Evolutionary conservation across 23 tunicate species (phyloP).

Genomic region (Ascidia mentula): DNA sequence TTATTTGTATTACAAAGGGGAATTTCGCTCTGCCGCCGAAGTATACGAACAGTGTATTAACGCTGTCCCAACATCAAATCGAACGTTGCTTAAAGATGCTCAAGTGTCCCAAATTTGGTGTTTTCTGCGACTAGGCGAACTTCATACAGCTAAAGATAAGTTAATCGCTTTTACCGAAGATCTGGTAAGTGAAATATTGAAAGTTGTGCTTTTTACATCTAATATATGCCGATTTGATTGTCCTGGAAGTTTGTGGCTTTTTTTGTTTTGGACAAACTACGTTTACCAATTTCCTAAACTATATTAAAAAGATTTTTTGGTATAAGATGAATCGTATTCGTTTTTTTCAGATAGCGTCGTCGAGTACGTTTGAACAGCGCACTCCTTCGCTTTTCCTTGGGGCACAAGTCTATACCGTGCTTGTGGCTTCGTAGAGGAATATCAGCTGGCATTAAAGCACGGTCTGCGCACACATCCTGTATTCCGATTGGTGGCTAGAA

Average conservation of each 20-base stretch:
- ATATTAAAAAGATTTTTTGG: too few relatives aligned
- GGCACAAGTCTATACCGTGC: background rate
- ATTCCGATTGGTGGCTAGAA: background rate
- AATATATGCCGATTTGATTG: too few relatives aligned
- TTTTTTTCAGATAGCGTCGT: conserved; percentile 3
- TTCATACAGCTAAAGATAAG: background rate
- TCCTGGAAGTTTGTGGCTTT: too few relatives aligned
- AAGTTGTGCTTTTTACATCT: too few relatives aligned
- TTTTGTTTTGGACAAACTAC: too few relatives aligned
- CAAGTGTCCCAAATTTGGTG: conserved; percentile 11
- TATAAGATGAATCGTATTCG: too few relatives aligned
- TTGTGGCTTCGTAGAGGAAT: background rate
- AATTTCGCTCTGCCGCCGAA: background rate
- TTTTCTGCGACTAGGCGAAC: background rate
- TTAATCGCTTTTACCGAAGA: background rate
- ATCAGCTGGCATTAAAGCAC: background rate
- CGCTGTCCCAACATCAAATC: background rate
- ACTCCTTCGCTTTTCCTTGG: background rate
- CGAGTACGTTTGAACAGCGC: background rate
- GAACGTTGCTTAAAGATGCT: conserved; percentile 4
- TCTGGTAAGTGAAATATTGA: background rate
- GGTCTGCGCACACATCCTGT: background rate
- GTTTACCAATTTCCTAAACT: too few relatives aligned
- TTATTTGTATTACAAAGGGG: conserved; percentile 1
- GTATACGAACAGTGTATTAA: background rate